A percentile compares a stretch with the other conserved stretches of the same genome.
Evolutionary conservation across 1,140 invertebrate species (phyloP).

Genomic region (Cydia splendana): DNA sequence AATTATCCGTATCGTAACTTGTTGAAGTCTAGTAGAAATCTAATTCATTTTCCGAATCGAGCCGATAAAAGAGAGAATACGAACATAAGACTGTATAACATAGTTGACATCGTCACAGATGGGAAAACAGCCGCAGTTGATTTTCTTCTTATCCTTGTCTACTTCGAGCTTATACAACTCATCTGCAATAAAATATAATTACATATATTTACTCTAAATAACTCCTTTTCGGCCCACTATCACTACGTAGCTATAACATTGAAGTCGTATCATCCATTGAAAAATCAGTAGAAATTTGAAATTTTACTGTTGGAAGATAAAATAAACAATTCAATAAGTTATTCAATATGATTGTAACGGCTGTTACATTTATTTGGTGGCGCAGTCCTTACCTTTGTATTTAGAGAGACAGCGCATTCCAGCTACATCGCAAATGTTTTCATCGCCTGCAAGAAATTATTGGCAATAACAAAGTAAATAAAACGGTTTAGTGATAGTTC

Average conservation of each 20-base stretch:
- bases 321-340: no score
- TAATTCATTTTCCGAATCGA: no score
- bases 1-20: no score
- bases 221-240: no score
- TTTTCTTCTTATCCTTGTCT: slow-evolving; percentile 71
- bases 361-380: not conserved
- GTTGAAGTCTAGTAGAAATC: no score
- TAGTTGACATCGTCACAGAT: slow-evolving; percentile 84
- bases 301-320: no score
- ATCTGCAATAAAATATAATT: slow-evolving; percentile 51
- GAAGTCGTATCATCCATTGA: no score
- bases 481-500: not conserved
- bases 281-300: no score
- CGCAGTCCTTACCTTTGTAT: slow-evolving; percentile 79
- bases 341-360: no score
- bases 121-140: slow-evolving; percentile 81
- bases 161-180: slow-evolving; percentile 64
- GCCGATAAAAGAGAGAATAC: slow-evolving; percentile 40
- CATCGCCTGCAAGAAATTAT: slow-evolving; percentile 71
- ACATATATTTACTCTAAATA: no score
- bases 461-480: slow-evolving; percentile 39
- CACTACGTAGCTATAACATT: no score
- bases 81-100: slow-evolving; percentile 77
- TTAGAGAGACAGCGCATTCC: slow-evolving; percentile 82
- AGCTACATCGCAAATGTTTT: slow-evolving; percentile 81